Evolutionary conservation across 2,888 invertebrate species (phyloP), one percentile per base, ranked within the genome.

Genomic region (Nephrocerus scutellatus): DNA sequence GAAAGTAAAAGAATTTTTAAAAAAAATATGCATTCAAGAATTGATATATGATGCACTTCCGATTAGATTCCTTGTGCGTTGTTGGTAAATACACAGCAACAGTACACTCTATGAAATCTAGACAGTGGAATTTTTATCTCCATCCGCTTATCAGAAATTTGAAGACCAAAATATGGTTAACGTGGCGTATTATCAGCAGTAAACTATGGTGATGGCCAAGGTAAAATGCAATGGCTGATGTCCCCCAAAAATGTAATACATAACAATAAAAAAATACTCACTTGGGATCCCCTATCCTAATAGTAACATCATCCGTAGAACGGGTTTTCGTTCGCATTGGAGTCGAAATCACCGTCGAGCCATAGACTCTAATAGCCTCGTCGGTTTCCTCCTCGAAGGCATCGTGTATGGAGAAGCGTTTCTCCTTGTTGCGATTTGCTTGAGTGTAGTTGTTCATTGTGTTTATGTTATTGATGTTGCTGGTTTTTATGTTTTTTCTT

Each of bases 361-460:
- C 86, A 65, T 87, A 87, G 30, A 86, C 83, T 60, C 82, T 78
- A 55, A 87, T 79, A 38, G 83, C 83, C 62, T 86, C 86, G 58
- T 86, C 86, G 30, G 84, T 84, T 62, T 87, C 86, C 61, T 85
- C 85, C 60, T 86, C 85, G 59, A 86, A 86, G 10, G 85, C 86
- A 66, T 86, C 85, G 66, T 86, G 85, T 55, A 86, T 86, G 34
- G 84, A 84, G 70, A 86, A 86, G 51, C 81, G 72, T 60, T 80
- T 80, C 53, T 77, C 77, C 45, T 57, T 57, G 33, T 30, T 46
- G 4, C 46, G 46, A n/a, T n/a, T n/a, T n/a, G n/a, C n/a, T n/a
- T n/a, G n/a, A n/a, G n/a, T n/a, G n/a, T n/a, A n/a, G n/a, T n/a
- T n/a, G n/a, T n/a, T n/a, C n/a, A n/a, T n/a, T n/a, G n/a, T n/a